These are phyloP conservation scores for Eupithecia subumbrata DNA, from an alignment of 2,888 invertebrate species.

Conservation along the genomic window DNA sequence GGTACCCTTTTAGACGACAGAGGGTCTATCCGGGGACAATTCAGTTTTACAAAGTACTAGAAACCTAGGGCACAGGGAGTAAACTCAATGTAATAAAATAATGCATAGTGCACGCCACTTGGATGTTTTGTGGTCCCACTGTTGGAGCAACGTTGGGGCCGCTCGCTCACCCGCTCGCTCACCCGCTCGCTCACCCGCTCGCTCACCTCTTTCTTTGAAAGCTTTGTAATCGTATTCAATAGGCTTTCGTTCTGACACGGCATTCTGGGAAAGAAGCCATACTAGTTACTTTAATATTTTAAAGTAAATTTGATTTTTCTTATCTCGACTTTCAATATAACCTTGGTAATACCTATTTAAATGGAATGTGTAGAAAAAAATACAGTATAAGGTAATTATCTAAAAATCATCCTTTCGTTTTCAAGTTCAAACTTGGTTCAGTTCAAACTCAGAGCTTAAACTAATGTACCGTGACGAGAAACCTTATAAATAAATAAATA, in stretches of 20 bases:
- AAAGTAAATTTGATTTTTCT: neutral
- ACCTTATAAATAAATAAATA: neutral
- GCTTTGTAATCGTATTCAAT: conserved; percentile 22
- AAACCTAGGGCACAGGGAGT: neutral
- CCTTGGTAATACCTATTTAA: neutral
- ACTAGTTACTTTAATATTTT: neutral
- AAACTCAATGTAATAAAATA: neutral
- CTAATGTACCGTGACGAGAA: neutral
- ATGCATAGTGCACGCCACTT: neutral
- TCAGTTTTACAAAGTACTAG: neutral
- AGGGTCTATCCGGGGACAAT: neutral
- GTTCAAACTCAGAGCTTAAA: neutral
- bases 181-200: too few species aligned
- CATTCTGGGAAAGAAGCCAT: neutral
- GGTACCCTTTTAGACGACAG: neutral
- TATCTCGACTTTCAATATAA: neutral
- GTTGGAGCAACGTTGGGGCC: neutral
- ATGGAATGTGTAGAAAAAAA: neutral
- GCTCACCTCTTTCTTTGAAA: too few species aligned
- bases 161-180: too few species aligned
- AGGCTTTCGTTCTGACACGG: neutral
- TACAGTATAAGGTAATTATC: neutral
- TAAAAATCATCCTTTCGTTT: neutral
- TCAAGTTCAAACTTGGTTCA: too few species aligned
- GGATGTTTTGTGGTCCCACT: neutral